Evolutionary conservation across 2,797 vertebrate species (phyloP), one percentile per base, ranked within the genome.

Genomic region (Sebastes oblongus): DNA sequence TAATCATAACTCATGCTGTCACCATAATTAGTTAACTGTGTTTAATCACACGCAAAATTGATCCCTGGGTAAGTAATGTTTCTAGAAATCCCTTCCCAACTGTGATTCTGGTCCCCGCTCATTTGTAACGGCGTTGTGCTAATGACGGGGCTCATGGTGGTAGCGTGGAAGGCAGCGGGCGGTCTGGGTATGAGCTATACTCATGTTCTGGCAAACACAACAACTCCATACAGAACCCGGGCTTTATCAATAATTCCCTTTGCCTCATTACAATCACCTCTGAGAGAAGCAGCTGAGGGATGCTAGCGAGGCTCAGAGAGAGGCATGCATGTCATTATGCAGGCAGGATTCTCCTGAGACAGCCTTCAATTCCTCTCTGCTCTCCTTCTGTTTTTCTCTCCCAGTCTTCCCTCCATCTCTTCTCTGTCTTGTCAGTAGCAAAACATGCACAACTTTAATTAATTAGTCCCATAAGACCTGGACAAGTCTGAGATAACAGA

Each of bases 1-100:
- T 90, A 90, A 93, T 89, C 89, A 86, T 94, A 90, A 90, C 83
- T 94, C 93, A 91, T 82, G 70, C 81, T 87, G 91, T 93, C 84
- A 14, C 86, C 66, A 60, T 90, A 91, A 92, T 92, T 91, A 89
- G 88, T 93, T 91, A 93, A 93, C 88, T 90, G 84, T 82, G 92
- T 92, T 94, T 94, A 94, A 94, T 95, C 89, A 89, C 85, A 92
- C 70, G 74, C 88, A 93, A 94, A 94, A 94, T 93, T 86, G 90
- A 92, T 93, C 89, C 86, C 81, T 13, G 75, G 89, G 86, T 91
- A 89, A 92, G 83, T 88, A 89, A 92, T 91, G 82, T 82, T 88
- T 88, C 73, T 36, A 30, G 73, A 88, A 84, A 82, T 84, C 82
- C 65, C 39, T 82, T 56, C 69, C 84, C 62, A 29, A 79, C 87